Percentiles rank a stretch among this genome's conserved stretches.
Evolutionary conservation across 2,797 vertebrate species (phyloP).

Genomic region (Melanotaenia parkinsoni): DNA sequence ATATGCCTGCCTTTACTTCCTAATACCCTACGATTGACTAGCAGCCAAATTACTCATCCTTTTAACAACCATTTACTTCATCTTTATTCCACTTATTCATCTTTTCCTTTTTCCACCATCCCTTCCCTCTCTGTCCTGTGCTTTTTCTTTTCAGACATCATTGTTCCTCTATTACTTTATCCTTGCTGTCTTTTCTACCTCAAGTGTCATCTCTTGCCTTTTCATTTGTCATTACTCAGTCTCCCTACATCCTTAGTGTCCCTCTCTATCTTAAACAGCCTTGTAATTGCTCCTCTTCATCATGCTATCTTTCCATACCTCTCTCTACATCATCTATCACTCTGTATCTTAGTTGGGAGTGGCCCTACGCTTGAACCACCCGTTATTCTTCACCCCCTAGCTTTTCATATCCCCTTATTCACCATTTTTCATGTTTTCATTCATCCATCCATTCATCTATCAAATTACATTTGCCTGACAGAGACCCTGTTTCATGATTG

Average conservation of each 20-base stretch:
- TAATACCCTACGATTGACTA: conserved; percentile 15
- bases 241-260: conserved; percentile 47
- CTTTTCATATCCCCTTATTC: conserved; percentile 9
- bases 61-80: conserved; percentile 27
- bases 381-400: not conserved
- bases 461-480: conserved; percentile 37
- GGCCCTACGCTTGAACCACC: conserved; percentile 29
- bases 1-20: not conserved
- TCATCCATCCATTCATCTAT: conserved; percentile 42
- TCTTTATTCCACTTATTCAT: conserved; percentile 23
- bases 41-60: conserved; percentile 46
- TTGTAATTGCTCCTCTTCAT: conserved; percentile 68
- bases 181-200: conserved; percentile 52
- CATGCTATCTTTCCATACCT: conserved; percentile 36
- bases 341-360: conserved; percentile 17
- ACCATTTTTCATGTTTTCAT: conserved; percentile 29
- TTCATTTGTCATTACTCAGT: conserved; percentile 66
- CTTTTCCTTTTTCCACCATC: not conserved
- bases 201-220: conserved; percentile 59
- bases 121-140: not conserved
- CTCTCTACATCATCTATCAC: conserved; percentile 45
- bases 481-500: conserved; percentile 41
- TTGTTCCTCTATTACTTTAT: conserved; percentile 53
- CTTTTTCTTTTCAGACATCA: conserved; percentile 51
- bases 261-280: conserved; percentile 61